Percentiles rank a stretch among this genome's conserved stretches.
Conservation (phyloP, 2,797 vertebrate genomes). For the Meriones psammophilus region DNA sequence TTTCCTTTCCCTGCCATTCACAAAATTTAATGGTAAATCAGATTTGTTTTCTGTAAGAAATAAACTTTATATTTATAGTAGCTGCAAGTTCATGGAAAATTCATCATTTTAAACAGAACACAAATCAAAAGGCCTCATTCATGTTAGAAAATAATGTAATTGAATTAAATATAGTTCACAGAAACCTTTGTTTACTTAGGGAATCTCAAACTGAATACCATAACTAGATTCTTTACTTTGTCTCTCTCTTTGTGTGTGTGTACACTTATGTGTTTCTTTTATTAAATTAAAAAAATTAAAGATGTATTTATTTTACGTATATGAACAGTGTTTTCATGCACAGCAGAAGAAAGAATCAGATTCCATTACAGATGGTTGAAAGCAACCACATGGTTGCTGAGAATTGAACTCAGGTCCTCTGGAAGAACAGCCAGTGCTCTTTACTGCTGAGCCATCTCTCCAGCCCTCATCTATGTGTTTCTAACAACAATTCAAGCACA, state of each 20-base stretch:
- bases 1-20: neutral
- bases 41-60: neutral
- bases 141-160: slow-evolving; percentile 12
- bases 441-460: no score
- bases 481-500: neutral
- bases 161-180: neutral
- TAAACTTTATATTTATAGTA: neutral
- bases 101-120: neutral
- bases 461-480: neutral
- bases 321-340: no score
- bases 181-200: neutral
- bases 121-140: neutral
- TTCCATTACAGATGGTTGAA: no score
- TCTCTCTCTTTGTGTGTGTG: neutral
- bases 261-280: neutral
- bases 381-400: no score
- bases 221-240: neutral
- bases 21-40: neutral
- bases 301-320: no score
- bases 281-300: no score
- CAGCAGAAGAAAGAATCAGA: no score
- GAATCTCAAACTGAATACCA: neutral
- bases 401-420: no score
- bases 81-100: neutral
- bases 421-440: no score